phyloP scores from a whole-genome alignment of 30 jellyfish, hydroid and myxozoan species.

The Hydractinia echinata region DNA sequence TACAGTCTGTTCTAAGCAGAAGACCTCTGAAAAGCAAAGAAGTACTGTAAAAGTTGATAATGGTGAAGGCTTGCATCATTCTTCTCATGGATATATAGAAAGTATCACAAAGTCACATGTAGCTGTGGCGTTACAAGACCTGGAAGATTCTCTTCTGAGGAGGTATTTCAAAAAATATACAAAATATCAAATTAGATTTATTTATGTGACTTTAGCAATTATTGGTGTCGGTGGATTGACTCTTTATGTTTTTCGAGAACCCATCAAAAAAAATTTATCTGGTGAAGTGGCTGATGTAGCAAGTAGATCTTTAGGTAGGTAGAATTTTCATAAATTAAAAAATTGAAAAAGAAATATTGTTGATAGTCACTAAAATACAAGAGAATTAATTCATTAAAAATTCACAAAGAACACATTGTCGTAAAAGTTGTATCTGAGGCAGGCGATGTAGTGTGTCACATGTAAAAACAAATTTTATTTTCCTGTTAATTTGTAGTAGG shows the following conservation, averaged over 20 bases:
- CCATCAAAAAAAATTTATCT: slow-evolving; percentile 64
- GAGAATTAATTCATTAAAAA: neutral
- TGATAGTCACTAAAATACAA: neutral
- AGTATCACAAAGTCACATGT: slow-evolving; percentile 43
- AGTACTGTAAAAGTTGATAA: too few relatives aligned
- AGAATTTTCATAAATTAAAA: neutral
- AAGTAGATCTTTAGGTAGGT: slow-evolving; percentile 73
- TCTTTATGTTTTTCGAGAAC: slow-evolving; percentile 73
- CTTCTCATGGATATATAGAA: neutral
- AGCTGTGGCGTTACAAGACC: slow-evolving; percentile 58
- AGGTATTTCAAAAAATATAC: slow-evolving; percentile 51
- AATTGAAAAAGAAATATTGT: too few relatives aligned
- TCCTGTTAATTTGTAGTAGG: too few relatives aligned
- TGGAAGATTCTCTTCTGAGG: slow-evolving; percentile 51
- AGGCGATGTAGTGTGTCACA: neutral
- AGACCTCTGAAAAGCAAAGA: too few relatives aligned
- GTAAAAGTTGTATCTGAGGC: too few relatives aligned
- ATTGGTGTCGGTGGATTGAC: slow-evolving; percentile 46
- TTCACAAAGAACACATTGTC: too few relatives aligned
- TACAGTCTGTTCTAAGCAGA: too few relatives aligned
- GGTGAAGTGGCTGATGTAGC: slow-evolving; percentile 97
- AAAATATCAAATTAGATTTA: slow-evolving; percentile 41
- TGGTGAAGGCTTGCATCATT: too few relatives aligned
- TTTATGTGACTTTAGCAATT: neutral
- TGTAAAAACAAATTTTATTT: too few relatives aligned